Evolutionary conservation across 1,140 invertebrate species (phyloP), one percentile per base, ranked within the genome.

Genomic region (Conopomorpha cramerella): DNA sequence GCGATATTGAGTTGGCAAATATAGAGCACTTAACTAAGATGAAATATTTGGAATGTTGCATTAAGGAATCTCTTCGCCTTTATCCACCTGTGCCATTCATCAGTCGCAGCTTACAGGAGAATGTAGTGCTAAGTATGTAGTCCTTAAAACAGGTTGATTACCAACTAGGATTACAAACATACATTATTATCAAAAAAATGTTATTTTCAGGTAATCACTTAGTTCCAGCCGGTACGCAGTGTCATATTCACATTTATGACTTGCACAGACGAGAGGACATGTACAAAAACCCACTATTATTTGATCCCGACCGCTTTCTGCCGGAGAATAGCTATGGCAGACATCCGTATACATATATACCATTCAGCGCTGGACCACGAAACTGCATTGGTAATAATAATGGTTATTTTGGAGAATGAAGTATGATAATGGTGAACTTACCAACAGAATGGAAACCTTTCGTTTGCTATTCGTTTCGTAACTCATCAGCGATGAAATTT

Each of bases 361-460:
- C 87, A 1, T 91, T 91, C 50, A 88, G 87, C 19, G 83, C 86
- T 34, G 88, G 87, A n/a, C 82, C 83, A 0, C 71, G 86, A 31
- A 82, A 82, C 51, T 84, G 83, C 47, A 81, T 85, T 34, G 83
- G 81, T 72, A 65, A 49, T 19, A n/a, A n/a, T n/a, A n/a, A n/a
- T n/a, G n/a, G n/a, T n/a, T n/a, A n/a, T n/a, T n/a, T n/a, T n/a
- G n/a, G n/a, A n/a, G n/a, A n/a, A n/a, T n/a, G n/a, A n/a, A n/a
- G n/a, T n/a, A n/a, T n/a, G n/a, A n/a, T n/a, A n/a, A n/a, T n/a
- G n/a, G n/a, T n/a, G n/a, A n/a, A n/a, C n/a, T n/a, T n/a, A n/a
- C n/a, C n/a, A n/a, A n/a, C n/a, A n/a, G n/a, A n/a, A n/a, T n/a
- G n/a, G n/a, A n/a, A n/a, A n/a, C n/a, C n/a, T n/a, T n/a, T n/a